A percentile compares a stretch with the other conserved stretches of the same genome.
phyloP scores from a whole-genome alignment of 2,113 vertebrate species.

The Glaucidium brasilianum region DNA sequence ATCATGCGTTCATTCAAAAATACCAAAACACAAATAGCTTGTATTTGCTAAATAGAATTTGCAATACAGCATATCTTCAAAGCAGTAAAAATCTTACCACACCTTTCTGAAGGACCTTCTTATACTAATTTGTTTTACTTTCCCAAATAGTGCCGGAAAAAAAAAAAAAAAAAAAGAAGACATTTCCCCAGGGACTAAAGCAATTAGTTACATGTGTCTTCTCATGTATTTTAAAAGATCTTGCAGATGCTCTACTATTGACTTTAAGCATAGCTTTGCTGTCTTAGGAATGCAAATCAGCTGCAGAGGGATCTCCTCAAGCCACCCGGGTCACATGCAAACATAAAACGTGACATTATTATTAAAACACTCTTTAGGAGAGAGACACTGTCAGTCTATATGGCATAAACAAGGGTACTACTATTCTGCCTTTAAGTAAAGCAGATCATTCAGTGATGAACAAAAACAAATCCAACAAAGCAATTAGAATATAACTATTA shows the following conservation, averaged over 20 bases:
- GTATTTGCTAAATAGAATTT: not conserved
- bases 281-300: constrained; percentile 33
- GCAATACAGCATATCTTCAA: not conserved
- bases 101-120: not conserved
- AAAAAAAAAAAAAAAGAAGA: not conserved
- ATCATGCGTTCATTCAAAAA: not conserved
- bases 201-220: not conserved
- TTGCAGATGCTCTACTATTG: not conserved
- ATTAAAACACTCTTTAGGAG: not conserved
- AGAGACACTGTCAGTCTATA: not conserved
- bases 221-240: not conserved
- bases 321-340: not conserved
- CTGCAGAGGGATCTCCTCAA: constrained; percentile 6
- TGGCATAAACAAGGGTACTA: not conserved
- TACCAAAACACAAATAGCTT: not conserved
- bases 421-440: not conserved
- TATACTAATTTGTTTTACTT: not conserved
- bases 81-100: not conserved
- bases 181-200: not conserved
- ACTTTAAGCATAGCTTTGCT: constrained; percentile 11
- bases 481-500: not conserved
- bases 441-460: not conserved
- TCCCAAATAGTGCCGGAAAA: not conserved
- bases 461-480: not conserved
- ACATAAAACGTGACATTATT: not conserved